Base-by-base conservation (phyloP, 2,888 invertebrate species). In the Falcaria lacertinaria region DNA sequence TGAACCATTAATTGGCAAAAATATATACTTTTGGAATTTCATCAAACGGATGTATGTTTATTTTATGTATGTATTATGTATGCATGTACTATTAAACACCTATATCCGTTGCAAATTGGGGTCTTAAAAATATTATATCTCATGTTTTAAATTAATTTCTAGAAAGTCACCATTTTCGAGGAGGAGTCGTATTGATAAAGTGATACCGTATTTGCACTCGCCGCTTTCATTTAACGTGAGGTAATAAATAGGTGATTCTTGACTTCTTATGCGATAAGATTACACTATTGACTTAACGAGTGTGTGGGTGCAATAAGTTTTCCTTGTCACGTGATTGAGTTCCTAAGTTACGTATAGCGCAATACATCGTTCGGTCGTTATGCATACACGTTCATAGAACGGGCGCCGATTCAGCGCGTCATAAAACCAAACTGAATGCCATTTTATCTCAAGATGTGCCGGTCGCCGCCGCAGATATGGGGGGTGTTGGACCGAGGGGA, bases 371-470 rank as follows among this genome's bases (percentile, higher is more conserved):
- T n/a, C n/a, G n/a, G 67, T 61, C 65, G 63, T 62, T 70, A 69
- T 73, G 67, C 72, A 66, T 69, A 71, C 70, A 69, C 64, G 70
- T 69, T 61, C 63, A 65, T 63, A 56, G 66, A 70, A 66, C 64
- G 64, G 62, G 69, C 65, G 63, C 65, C 74, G 79, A 80, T 81
- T 83, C 77, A 81, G 68, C 66, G 5, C 75, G 75, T 82, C 80
- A 74, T 80, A 75, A 78, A 78, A 77, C 64, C 72, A 75, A 74
- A 72, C 76, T 67, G 74, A 77, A 77, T 76, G 78, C 77, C 75
- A 76, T 80, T 79, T 76, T 73, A 74, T 77, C 75, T 78, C 75
- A 75, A 83, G 82, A 81, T 74, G 77, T 78, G 66, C 54, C 63
- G 73, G 64, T 64, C 61, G 64, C 66, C 61, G 64, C 66, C 69